phyloP scores from a whole-genome alignment of 2,888 invertebrate genomes.

The Acleris holmiana region DNA sequence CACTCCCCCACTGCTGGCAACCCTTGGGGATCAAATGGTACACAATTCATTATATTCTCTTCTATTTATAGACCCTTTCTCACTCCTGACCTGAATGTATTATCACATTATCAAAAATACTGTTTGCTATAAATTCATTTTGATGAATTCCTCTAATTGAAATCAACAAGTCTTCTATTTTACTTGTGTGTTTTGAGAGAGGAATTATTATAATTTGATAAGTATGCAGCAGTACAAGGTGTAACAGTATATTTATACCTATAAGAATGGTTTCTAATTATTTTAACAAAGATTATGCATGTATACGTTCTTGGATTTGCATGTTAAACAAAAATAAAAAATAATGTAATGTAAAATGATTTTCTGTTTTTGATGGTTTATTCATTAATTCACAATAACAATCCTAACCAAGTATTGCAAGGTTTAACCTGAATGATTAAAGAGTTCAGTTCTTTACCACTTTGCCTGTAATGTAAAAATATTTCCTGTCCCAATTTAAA shows the following conservation, averaged over 20 bases:
- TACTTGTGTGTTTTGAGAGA: not conserved
- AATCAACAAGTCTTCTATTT: constrained; percentile 8
- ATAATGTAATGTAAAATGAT: too few species aligned
- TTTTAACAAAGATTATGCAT: not conserved
- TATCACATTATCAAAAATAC: not conserved
- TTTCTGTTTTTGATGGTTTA: too few species aligned
- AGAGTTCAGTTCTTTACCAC: too few species aligned
- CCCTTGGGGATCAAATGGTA: constrained; percentile 74
- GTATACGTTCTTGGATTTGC: constrained; percentile 1
- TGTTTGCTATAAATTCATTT: not conserved
- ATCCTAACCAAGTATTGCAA: too few species aligned
- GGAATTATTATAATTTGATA: too few species aligned
- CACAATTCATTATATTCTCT: constrained; percentile 56
- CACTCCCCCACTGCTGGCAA: constrained; percentile 59
- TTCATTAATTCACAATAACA: too few species aligned
- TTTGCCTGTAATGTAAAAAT: too few species aligned
- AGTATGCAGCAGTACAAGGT: not conserved
- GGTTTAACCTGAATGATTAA: too few species aligned
- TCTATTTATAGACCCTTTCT: constrained; percentile 41
- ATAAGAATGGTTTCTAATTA: not conserved
- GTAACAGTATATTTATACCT: not conserved
- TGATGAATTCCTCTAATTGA: too few species aligned
- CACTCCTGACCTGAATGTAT: not conserved
- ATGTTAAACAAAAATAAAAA: not conserved
- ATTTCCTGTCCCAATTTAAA: too few species aligned